Base-by-base conservation (phyloP, 2,888 invertebrate species). In the Drosophila ustulata region DNA sequence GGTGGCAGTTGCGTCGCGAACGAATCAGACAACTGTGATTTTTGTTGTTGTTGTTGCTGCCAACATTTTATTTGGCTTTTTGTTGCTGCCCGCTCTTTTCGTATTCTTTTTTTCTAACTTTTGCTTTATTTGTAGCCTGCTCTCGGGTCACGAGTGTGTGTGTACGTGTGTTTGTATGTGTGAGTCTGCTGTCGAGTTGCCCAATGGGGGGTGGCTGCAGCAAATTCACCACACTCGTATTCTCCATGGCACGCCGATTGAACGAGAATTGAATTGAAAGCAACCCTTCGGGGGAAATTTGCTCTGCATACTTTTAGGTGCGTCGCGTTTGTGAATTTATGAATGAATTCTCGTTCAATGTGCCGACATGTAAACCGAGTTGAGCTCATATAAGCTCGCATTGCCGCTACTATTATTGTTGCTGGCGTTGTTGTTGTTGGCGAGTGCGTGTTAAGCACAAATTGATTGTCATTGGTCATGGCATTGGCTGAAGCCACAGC, bases 11-110 rank as follows among this genome's bases (percentile, higher is more conserved):
- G 80, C 83, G 80, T 75, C 82, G 84, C 89, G 89, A 90, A 85
- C 90, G 90, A 91, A 91, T 91, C 90, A 91, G 89, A 91, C 89
- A 87, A 89, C 91, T 91, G 91, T 90, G 91, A 91, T 91, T 91
- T 90, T 89, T 57, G 47, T 57, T 57, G 57, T 56, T 80, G 81
- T 83, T 82, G 80, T 76, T 88, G 82, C 50, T 77, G 82, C 68
- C 70, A 62, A 74, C 83, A 88, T 88, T 87, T 85, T 85, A 85
- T 87, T 88, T 85, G 76, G 69, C 72, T 80, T 82, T 89, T 81
- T 85, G 71, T 73, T 76, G 79, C 71, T 72, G 68, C 59, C 37
- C 71, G 77, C 71, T 71, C 75, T 81, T 70, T 75, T 62, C 59
- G 45, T 56, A 55, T 66, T 59, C 49, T 72, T 78, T 70, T 70